phyloP scores from a whole-genome alignment of 2,888 invertebrate genomes.

The Flexamia atlantica region DNA sequence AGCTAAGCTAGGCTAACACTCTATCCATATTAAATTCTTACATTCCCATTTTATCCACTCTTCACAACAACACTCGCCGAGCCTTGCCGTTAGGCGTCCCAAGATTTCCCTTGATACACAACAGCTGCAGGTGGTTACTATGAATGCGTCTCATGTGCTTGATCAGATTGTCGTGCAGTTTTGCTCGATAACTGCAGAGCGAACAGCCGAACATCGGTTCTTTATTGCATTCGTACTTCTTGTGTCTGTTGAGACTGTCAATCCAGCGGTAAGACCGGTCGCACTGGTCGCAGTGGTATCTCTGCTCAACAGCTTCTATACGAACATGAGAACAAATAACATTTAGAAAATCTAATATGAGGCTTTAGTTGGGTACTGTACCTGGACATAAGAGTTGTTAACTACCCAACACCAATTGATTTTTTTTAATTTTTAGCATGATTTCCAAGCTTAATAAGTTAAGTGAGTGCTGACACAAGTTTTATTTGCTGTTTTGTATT shows the following conservation, averaged over 20 bases:
- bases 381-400: background rate
- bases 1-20: background rate
- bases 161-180: constrained; percentile 75
- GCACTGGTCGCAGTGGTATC: constrained; percentile 79
- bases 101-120: background rate
- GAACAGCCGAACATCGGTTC: constrained; percentile 90
- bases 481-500: no score
- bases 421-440: background rate
- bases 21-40: constrained; percentile 4
- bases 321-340: background rate
- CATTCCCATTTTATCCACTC: background rate
- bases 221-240: constrained; percentile 80
- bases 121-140: background rate
- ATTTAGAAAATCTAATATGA: background rate
- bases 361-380: no score
- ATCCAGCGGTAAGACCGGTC: constrained; percentile 91
- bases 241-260: constrained; percentile 81
- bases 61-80: background rate
- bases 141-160: constrained; percentile 47
- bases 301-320: constrained; percentile 2
- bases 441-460: background rate
- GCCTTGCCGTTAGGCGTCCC: background rate
- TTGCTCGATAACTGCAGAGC: constrained; percentile 88
- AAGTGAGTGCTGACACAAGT: background rate
- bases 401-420: background rate